These are phyloP conservation scores for Meandrusa payeni DNA, from an alignment of 2,888 invertebrate species.

Conservation along the genomic window DNA sequence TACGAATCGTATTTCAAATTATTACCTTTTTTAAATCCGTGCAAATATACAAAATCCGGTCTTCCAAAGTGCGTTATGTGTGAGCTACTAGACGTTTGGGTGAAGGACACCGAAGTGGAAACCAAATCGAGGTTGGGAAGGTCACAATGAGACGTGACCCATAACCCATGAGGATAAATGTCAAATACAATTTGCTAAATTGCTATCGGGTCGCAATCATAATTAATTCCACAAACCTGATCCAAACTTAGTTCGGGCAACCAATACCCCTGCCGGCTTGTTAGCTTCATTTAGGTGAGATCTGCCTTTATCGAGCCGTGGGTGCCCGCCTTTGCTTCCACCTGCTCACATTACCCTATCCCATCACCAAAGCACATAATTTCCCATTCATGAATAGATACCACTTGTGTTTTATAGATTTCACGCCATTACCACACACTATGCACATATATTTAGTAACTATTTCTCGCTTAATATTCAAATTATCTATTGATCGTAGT, in stretches of 20 bases:
- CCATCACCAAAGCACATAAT: constrained; percentile 49
- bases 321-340: constrained; percentile 70
- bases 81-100: constrained; percentile 72
- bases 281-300: constrained; percentile 59
- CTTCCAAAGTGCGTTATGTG: constrained; percentile 55
- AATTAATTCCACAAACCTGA: constrained; percentile 48
- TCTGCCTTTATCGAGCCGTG: constrained; percentile 75
- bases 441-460: constrained; percentile 52
- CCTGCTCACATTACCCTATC: constrained; percentile 57
- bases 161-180: constrained; percentile 70
- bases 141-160: constrained; percentile 87
- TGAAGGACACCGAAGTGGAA: constrained; percentile 86
- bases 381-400: constrained; percentile 54
- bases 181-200: constrained; percentile 49
- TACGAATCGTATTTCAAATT: constrained; percentile 34
- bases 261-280: constrained; percentile 59
- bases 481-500: constrained; percentile 59
- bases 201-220: constrained; percentile 48
- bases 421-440: constrained; percentile 54
- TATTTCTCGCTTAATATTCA: constrained; percentile 60
- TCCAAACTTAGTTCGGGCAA: constrained; percentile 54
- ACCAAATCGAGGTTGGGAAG: constrained; percentile 91
- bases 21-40: constrained; percentile 32
- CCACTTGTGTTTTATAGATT: constrained; percentile 53
- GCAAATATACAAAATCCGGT: constrained; percentile 43